Conservation (phyloP, 1,140 invertebrate species). For the Ectropis grisescens region DNA sequence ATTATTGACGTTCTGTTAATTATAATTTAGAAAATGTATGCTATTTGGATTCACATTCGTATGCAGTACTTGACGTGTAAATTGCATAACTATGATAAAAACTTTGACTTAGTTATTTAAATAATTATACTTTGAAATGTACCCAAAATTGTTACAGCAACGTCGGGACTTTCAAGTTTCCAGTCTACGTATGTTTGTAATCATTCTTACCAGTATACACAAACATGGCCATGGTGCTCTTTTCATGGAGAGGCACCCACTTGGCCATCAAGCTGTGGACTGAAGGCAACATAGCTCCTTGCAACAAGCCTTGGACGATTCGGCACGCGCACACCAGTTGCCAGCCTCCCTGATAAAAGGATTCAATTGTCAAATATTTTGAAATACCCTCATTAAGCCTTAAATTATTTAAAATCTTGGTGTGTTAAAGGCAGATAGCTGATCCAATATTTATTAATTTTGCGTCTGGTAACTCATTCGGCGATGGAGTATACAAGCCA, state of each 20-base stretch:
- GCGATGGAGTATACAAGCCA: neutral
- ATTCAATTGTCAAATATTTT: neutral
- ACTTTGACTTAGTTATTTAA: neutral
- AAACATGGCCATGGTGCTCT: conserved; percentile 48
- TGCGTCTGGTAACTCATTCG: too few species aligned
- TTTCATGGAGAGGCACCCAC: conserved; percentile 74
- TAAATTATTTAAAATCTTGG: neutral
- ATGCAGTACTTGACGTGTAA: too few species aligned
- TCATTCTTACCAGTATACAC: conserved; percentile 29
- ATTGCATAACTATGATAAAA: neutral
- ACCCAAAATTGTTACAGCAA: too few species aligned
- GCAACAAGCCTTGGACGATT: conserved; percentile 78
- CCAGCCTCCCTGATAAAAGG: conserved; percentile 29
- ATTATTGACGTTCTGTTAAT: too few species aligned
- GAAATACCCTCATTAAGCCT: neutral
- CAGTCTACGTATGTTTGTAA: neutral
- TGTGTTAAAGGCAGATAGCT: neutral
- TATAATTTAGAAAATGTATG: neutral
- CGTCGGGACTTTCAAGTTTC: too few species aligned
- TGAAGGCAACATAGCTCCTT: conserved; percentile 80
- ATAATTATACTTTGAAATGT: neutral
- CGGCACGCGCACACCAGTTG: conserved; percentile 69
- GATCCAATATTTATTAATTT: too few species aligned
- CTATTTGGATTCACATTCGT: neutral
- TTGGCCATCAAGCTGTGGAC: conserved; percentile 81